Evolutionary conservation across 2,888 invertebrate species (phyloP).

Genomic region (Liopterus haemorrhoidalis): DNA sequence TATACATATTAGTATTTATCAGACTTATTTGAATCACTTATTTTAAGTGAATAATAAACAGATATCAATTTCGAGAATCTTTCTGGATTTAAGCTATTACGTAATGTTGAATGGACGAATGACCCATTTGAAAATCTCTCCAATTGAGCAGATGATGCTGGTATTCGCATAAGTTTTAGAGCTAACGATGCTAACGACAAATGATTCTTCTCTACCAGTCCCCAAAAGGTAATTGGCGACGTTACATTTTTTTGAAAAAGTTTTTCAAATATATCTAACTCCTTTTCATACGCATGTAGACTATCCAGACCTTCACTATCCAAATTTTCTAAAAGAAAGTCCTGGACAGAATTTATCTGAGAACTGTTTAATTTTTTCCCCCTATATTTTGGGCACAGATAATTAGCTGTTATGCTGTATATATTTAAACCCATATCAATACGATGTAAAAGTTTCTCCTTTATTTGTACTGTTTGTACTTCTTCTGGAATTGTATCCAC

Average conservation of each 20-base stretch:
- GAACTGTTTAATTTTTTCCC: background rate
- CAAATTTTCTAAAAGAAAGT: conserved; percentile 1
- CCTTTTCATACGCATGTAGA: conserved; percentile 5
- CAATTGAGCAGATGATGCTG: too few relatives aligned
- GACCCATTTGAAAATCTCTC: too few relatives aligned
- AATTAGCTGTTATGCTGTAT: background rate
- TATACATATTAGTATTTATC: too few relatives aligned
- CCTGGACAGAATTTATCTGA: background rate
- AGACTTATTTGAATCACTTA: background rate
- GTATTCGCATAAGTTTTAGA: too few relatives aligned
- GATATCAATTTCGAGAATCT: conserved; percentile 1
- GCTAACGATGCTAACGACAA: too few relatives aligned
- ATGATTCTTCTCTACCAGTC: too few relatives aligned
- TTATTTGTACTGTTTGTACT: too few relatives aligned
- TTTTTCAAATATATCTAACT: background rate
- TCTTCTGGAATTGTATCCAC: too few relatives aligned
- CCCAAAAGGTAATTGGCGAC: too few relatives aligned
- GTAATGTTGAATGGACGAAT: conserved; percentile 2
- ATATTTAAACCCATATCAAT: conserved; percentile 2
- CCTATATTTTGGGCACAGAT: background rate
- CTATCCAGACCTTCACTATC: background rate
- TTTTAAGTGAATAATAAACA: conserved; percentile 7
- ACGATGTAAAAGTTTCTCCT: too few relatives aligned
- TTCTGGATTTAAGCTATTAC: conserved; percentile 1
- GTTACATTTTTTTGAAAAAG: too few relatives aligned